Conservation (phyloP, 1,140 invertebrate species). For the Octopus sinensis region DNA sequence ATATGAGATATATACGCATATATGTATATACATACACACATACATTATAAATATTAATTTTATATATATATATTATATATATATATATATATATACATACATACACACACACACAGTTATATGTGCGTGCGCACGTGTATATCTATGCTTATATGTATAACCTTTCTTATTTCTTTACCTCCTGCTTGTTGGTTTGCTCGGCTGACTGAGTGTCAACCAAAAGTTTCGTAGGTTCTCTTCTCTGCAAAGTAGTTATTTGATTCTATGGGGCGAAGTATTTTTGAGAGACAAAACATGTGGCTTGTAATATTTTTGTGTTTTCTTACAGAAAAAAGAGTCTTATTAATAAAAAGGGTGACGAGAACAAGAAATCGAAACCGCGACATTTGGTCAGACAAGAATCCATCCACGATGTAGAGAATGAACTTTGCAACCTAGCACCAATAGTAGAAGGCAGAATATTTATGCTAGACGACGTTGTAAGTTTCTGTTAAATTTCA, state of each 20-base stretch:
- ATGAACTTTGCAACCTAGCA: constrained; percentile 34
- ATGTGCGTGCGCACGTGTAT: no score
- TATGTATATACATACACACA: no score
- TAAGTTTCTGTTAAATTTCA: constrained; percentile 15
- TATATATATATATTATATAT: no score
- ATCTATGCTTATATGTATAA: no score
- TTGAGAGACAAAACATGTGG: neutral
- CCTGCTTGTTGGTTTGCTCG: no score
- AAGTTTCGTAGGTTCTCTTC: no score
- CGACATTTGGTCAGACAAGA: constrained; percentile 36
- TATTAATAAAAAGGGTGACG: constrained; percentile 20
- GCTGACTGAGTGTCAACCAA: no score
- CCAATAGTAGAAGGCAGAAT: constrained; percentile 45
- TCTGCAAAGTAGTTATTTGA: neutral
- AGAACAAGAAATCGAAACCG: constrained; percentile 15
- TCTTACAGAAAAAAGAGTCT: constrained; percentile 33
- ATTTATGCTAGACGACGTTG: constrained; percentile 40
- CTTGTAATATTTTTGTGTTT: neutral
- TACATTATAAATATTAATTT: no score
- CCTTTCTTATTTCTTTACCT: no score
- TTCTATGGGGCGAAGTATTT: neutral
- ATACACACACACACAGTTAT: no score
- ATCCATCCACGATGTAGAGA: constrained; percentile 42
- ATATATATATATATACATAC: no score
- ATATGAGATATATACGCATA: no score